phyloP scores from a whole-genome alignment of 2,797 vertebrate species.

The Pipistrellus pygmaeus region DNA sequence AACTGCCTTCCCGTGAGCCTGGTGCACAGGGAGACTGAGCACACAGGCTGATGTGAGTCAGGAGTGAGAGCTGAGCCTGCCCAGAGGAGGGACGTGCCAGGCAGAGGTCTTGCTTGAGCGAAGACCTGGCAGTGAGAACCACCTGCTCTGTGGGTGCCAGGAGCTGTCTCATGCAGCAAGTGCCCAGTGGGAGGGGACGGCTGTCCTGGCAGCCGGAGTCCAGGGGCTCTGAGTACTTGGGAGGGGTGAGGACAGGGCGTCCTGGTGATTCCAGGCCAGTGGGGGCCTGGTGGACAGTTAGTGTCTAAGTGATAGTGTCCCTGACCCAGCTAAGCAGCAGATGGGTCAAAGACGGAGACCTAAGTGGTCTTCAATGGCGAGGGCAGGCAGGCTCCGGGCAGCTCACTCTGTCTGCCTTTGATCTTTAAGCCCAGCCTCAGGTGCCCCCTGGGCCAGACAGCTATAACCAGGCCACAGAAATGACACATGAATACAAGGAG shows the following conservation, averaged over 20 bases:
- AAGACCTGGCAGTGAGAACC: rapidly evolving
- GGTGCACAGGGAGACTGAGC: no score
- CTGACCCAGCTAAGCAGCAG: not conserved
- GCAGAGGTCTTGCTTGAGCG: rapidly evolving
- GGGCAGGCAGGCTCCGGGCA: rapidly evolving
- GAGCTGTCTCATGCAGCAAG: no score
- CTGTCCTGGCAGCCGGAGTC: rapidly evolving
- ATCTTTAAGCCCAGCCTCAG: constrained; percentile 54
- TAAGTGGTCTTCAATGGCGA: not conserved
- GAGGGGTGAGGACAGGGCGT: not conserved
- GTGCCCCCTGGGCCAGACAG: not conserved
- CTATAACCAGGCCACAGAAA: constrained; percentile 1
- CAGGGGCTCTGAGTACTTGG: rapidly evolving
- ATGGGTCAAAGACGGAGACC: not conserved
- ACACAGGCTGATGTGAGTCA: rapidly evolving
- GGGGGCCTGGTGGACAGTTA: not conserved
- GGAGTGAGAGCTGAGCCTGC: rapidly evolving
- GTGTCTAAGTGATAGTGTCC: not conserved
- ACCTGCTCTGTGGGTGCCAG: not conserved
- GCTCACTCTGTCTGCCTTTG: constrained; percentile 27
- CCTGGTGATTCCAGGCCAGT: not conserved
- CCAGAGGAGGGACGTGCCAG: not conserved
- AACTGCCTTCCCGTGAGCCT: rapidly evolving
- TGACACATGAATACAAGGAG: not conserved
- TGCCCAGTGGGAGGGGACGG: rapidly evolving